phyloP scores from a whole-genome alignment of 1,140 invertebrate genomes.

The Bombus impatiens region DNA sequence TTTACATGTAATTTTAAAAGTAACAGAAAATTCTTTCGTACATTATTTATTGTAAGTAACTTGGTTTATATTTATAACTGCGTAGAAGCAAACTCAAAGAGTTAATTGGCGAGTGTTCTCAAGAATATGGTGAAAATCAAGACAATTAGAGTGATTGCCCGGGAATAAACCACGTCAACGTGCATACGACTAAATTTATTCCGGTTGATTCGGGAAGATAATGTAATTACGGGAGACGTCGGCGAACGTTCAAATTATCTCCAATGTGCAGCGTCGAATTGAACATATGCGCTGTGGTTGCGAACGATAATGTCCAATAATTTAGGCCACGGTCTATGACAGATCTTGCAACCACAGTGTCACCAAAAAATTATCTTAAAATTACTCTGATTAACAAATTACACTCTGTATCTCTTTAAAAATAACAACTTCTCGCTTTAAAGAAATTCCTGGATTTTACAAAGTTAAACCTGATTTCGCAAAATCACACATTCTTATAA shows the following conservation, averaged over 20 bases:
- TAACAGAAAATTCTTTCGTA: too few relatives aligned
- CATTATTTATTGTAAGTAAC: too few relatives aligned
- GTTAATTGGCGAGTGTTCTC: not conserved
- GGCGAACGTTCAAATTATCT: conserved; percentile 35
- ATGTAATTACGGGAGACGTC: conserved; percentile 21
- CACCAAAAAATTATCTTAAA: not conserved
- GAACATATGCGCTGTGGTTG: conserved; percentile 8
- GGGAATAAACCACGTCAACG: conserved; percentile 7
- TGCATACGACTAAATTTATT: conserved; percentile 46
- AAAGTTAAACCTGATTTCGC: too few relatives aligned
- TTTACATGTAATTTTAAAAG: too few relatives aligned
- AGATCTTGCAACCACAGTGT: not conserved
- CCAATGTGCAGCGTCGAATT: conserved; percentile 18
- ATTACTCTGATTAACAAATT: not conserved
- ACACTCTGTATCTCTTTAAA: not conserved
- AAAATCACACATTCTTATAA: too few relatives aligned
- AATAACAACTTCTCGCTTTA: too few relatives aligned
- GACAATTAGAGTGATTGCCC: conserved; percentile 1
- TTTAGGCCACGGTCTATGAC: not conserved
- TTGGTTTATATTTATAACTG: not conserved
- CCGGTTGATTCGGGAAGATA: conserved; percentile 36
- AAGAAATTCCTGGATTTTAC: too few relatives aligned
- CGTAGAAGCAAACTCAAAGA: too few relatives aligned
- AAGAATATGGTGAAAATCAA: not conserved
- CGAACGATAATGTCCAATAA: conserved; percentile 34